These are phyloP conservation scores for Gallinago nigripennis DNA, from an alignment of 2,797 vertebrate species.

Conservation along the genomic window DNA sequence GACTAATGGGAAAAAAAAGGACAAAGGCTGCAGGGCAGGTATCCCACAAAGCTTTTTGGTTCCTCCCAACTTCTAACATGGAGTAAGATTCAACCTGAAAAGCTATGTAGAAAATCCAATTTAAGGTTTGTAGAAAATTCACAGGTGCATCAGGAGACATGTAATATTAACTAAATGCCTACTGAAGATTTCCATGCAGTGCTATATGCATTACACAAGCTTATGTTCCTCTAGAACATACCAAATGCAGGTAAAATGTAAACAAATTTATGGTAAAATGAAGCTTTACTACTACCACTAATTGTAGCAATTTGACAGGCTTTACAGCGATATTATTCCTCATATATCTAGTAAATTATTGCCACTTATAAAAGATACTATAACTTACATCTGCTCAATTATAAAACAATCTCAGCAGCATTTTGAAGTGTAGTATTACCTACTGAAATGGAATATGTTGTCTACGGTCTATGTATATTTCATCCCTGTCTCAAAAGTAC, in stretches of 20 bases:
- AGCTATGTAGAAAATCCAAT: neutral
- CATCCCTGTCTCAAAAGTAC: neutral
- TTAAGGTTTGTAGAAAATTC: neutral
- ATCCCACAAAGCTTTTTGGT: neutral
- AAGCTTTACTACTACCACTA: neutral
- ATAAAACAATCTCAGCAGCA: neutral
- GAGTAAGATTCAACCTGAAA: neutral
- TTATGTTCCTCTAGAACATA: neutral
- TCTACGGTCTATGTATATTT: neutral
- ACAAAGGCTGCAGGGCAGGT: neutral
- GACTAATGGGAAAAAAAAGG: neutral
- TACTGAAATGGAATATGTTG: neutral
- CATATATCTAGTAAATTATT: neutral
- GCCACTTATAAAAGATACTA: neutral
- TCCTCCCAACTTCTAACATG: neutral
- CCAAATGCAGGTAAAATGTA: neutral
- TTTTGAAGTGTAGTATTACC: neutral
- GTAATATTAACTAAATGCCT: neutral
- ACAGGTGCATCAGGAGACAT: neutral
- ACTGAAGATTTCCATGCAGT: neutral
- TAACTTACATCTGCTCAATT: neutral
- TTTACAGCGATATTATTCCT: neutral
- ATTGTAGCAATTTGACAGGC: neutral
- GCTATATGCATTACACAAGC: neutral
- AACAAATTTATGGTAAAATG: neutral